A percentile compares a stretch with the other conserved stretches of the same genome.
phyloP scores from a whole-genome alignment of 2,888 invertebrate genomes.

The Drosophila tripunctata region DNA sequence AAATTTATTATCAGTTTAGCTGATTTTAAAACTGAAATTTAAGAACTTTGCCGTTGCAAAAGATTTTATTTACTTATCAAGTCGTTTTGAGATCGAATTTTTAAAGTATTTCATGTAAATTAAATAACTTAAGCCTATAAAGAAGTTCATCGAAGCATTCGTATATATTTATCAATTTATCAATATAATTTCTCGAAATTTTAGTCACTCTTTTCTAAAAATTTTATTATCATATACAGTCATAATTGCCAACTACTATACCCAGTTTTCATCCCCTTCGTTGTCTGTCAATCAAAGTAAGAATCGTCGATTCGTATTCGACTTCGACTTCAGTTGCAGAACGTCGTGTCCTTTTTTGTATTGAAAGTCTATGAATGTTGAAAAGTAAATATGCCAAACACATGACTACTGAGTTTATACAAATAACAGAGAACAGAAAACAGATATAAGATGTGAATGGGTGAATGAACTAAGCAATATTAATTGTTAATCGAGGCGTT shows the following conservation, averaged over 20 bases:
- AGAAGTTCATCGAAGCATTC: too few relatives aligned
- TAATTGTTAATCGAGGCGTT: slow-evolving; percentile 67
- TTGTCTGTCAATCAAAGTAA: slow-evolving; percentile 45
- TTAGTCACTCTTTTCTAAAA: neutral
- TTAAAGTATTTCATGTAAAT: neutral
- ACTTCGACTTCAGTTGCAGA: slow-evolving; percentile 45
- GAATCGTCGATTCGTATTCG: neutral
- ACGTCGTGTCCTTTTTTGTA: slow-evolving; percentile 29
- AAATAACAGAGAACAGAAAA: slow-evolving; percentile 2
- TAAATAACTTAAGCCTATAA: too few relatives aligned
- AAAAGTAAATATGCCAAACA: slow-evolving; percentile 71
- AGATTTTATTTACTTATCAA: neutral
- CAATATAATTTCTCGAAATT: too few relatives aligned
- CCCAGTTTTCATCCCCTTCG: neutral
- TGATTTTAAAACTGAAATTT: neutral
- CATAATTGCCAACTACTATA: neutral
- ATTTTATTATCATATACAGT: neutral
- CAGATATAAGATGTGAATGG: too few relatives aligned
- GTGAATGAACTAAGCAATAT: slow-evolving; percentile 37
- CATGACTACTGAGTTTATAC: slow-evolving; percentile 34
- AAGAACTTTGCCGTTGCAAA: neutral
- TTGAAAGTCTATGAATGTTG: slow-evolving; percentile 24
- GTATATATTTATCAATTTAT: too few relatives aligned
- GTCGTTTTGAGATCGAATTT: too few relatives aligned
- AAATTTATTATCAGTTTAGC: neutral